phyloP scores from a whole-genome alignment of 2,113 vertebrate genomes.

The Phrynosoma blainvillii region DNA sequence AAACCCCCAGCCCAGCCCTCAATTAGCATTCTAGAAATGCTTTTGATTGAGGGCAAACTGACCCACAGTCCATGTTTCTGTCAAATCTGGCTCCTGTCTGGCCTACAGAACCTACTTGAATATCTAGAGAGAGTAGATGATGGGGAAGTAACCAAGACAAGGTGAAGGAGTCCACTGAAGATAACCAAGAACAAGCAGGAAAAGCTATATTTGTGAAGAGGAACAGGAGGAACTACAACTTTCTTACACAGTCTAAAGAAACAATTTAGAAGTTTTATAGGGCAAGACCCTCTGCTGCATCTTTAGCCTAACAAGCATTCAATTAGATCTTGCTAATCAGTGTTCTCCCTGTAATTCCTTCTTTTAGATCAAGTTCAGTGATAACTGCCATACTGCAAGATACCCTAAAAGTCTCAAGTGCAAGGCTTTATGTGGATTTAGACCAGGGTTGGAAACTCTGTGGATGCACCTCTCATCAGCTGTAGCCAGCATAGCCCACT shows the following conservation, averaged over 20 bases:
- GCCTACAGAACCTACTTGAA: not conserved
- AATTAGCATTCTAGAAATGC: not conserved
- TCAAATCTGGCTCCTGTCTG: not conserved
- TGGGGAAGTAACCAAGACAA: not conserved
- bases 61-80: not conserved
- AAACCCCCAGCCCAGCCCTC: not conserved
- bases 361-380: not conserved
- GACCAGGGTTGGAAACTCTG: not conserved
- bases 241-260: not conserved
- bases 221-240: not conserved
- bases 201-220: not conserved
- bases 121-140: not conserved
- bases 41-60: not conserved
- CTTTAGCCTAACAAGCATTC: too few species aligned
- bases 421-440: not conserved
- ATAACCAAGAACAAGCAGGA: not conserved
- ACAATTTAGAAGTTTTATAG: not conserved
- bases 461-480: too few species aligned
- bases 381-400: not conserved
- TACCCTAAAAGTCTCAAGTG: not conserved
- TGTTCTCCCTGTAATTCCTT: not conserved
- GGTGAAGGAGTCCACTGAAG: not conserved
- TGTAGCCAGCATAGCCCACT: too few species aligned
- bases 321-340: not conserved
- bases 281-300: too few species aligned